Evolutionary conservation across 1,140 invertebrate species (phyloP).

Genomic region (Hyles vespertilio): DNA sequence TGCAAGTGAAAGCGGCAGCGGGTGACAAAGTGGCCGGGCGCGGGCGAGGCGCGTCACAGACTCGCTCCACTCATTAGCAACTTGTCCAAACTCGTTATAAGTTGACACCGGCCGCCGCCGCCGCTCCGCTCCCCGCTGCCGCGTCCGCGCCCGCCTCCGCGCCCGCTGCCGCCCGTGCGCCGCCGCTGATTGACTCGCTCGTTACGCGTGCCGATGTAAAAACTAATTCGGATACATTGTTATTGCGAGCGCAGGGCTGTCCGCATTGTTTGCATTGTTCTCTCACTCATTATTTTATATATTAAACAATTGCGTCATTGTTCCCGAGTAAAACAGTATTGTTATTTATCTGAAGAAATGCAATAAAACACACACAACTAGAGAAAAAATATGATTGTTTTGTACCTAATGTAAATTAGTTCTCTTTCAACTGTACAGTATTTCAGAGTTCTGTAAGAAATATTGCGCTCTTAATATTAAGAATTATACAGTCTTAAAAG

Average conservation of each 20-base stretch:
- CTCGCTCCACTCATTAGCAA: slow-evolving; percentile 53
- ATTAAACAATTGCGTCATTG: too few species aligned
- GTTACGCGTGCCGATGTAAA: slow-evolving; percentile 12
- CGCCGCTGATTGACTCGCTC: slow-evolving; percentile 25
- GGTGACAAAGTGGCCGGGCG: slow-evolving; percentile 9
- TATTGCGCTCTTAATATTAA: too few species aligned
- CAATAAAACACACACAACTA: too few species aligned
- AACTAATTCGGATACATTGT: slow-evolving; percentile 10
- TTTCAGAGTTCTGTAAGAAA: too few species aligned
- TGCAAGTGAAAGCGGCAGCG: slow-evolving; percentile 7
- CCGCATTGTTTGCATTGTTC: background rate
- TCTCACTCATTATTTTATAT: too few species aligned
- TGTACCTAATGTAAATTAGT: too few species aligned
- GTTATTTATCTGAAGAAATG: too few species aligned
- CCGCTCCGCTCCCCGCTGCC: slow-evolving; percentile 12
- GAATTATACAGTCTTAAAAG: too few species aligned
- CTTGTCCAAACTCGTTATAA: slow-evolving; percentile 64
- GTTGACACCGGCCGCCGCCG: slow-evolving; percentile 33
- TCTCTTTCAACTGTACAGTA: too few species aligned
- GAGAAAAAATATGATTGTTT: too few species aligned
- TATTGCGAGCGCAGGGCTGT: slow-evolving; percentile 3
- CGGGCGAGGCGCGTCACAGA: slow-evolving; percentile 21
- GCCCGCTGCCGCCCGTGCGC: slow-evolving; percentile 1
- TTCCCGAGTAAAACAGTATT: too few species aligned
- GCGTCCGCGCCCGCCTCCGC: background rate